Evolutionary conservation across 2,113 vertebrate genomes (phyloP).

Genomic region (Psilopogon haemacephalus): DNA sequence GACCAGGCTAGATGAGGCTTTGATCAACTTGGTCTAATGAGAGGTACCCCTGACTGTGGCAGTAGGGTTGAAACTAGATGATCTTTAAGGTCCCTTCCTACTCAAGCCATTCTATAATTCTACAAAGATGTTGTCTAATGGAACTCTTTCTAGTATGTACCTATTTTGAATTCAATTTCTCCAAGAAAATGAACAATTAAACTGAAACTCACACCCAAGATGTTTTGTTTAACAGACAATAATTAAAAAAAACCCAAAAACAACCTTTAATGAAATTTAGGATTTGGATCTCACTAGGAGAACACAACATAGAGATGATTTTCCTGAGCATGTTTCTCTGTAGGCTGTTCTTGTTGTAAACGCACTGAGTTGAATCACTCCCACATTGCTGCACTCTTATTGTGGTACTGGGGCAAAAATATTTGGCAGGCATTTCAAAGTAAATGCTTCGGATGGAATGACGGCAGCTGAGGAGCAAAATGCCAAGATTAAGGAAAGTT

Average conservation of each 20-base stretch:
- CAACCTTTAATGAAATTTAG: background rate
- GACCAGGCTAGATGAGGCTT: no score
- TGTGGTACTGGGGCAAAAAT: slow-evolving; percentile 77
- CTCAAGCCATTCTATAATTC: no score
- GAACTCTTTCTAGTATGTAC: background rate
- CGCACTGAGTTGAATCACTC: slow-evolving; percentile 55
- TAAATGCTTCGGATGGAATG: slow-evolving; percentile 70
- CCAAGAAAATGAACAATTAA: background rate
- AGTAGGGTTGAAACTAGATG: no score
- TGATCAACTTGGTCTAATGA: no score
- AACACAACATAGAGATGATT: background rate
- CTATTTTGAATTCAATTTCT: background rate
- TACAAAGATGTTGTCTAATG: background rate
- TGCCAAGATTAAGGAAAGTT: slow-evolving; percentile 72
- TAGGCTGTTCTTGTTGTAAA: slow-evolving; percentile 22
- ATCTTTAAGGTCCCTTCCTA: no score
- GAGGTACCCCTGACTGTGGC: no score
- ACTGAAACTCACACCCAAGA: background rate
- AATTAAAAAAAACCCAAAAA: no score
- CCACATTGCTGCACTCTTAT: slow-evolving; percentile 69
- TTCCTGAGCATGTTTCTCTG: slow-evolving; percentile 8
- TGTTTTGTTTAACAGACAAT: background rate
- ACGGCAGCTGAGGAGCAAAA: slow-evolving; percentile 65
- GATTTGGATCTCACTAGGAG: background rate
- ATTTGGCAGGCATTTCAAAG: slow-evolving; percentile 80